Evolutionary conservation across 2,113 vertebrate species (phyloP).

Genomic region (Apaloderma vittatum): DNA sequence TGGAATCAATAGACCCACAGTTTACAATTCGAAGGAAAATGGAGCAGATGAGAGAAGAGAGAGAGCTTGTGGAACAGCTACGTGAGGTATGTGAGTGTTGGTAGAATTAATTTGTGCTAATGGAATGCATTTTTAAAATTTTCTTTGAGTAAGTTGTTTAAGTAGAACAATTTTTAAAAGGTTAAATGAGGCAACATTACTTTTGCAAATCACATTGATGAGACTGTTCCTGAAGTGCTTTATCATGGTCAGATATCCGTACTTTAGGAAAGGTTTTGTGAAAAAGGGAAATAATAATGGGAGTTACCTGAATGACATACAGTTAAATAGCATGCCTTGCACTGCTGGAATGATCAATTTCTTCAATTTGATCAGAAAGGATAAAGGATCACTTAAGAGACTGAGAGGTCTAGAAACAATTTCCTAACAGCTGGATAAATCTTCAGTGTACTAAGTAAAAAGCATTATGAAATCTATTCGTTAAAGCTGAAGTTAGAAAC

Average conservation of each 20-base stretch:
- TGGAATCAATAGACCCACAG: conserved; percentile 92
- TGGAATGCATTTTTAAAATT: not conserved
- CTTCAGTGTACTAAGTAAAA: not conserved
- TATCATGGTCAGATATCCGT: not conserved
- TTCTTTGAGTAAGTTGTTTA: not conserved
- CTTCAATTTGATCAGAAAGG: not conserved
- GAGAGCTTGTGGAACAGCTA: conserved; percentile 84
- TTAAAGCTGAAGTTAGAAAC: not conserved
- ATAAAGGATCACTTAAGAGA: not conserved
- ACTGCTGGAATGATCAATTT: not conserved
- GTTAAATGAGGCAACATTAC: not conserved
- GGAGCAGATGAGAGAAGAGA: conserved; percentile 92
- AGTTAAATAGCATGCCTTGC: not conserved
- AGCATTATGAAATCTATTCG: not conserved
- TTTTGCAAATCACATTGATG: not conserved
- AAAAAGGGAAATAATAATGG: not conserved
- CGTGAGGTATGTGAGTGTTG: conserved; percentile 82
- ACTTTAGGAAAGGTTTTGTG: not conserved
- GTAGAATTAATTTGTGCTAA: not conserved
- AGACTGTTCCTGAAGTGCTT: not conserved
- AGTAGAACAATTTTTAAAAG: not conserved
- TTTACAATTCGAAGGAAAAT: conserved; percentile 96
- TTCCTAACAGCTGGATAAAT: not conserved
- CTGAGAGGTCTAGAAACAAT: not conserved
- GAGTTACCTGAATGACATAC: not conserved